Evolutionary conservation across 2,888 invertebrate genomes (phyloP).

Genomic region (Agonopterix arenella): DNA sequence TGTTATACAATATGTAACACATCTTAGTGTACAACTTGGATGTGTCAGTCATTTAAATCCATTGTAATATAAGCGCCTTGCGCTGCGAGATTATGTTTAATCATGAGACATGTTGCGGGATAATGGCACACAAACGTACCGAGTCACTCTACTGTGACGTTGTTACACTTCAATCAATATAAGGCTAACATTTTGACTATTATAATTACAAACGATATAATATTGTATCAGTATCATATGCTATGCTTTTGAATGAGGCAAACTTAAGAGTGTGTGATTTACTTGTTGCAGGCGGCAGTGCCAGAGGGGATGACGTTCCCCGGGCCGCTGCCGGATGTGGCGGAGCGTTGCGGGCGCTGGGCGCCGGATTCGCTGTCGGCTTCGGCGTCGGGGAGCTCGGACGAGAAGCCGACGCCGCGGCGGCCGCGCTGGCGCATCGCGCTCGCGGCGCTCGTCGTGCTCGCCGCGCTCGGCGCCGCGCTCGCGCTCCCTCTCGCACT

Average conservation of each 20-base stretch:
- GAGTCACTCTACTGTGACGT: background rate
- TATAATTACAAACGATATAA: background rate
- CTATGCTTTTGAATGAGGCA: background rate
- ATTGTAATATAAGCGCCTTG: conserved; percentile 31
- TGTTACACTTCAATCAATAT: too few species aligned
- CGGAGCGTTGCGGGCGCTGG: conserved; percentile 72
- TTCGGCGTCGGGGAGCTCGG: conserved; percentile 68
- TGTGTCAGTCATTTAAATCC: conserved; percentile 27
- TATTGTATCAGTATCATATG: too few species aligned
- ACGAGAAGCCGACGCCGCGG: conserved; percentile 69
- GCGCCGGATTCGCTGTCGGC: conserved; percentile 68
- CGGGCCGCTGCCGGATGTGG: conserved; percentile 71
- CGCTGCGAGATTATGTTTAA: conserved; percentile 37
- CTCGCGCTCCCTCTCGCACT: conserved; percentile 76
- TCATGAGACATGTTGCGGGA: conserved; percentile 32
- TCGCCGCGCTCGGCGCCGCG: conserved; percentile 76
- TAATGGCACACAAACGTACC: conserved; percentile 19
- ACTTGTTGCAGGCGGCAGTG: conserved; percentile 61
- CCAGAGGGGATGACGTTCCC: conserved; percentile 72
- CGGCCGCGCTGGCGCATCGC: conserved; percentile 76
- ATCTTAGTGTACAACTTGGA: background rate
- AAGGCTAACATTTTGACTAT: background rate
- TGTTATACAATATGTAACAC: too few species aligned
- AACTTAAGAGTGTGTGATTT: background rate
- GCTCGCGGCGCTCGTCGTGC: conserved; percentile 76